Evolutionary conservation across 92 coral and sea anemone genomes (phyloP), one percentile per base, ranked within the genome.

Genomic region (Muricea muricata): DNA sequence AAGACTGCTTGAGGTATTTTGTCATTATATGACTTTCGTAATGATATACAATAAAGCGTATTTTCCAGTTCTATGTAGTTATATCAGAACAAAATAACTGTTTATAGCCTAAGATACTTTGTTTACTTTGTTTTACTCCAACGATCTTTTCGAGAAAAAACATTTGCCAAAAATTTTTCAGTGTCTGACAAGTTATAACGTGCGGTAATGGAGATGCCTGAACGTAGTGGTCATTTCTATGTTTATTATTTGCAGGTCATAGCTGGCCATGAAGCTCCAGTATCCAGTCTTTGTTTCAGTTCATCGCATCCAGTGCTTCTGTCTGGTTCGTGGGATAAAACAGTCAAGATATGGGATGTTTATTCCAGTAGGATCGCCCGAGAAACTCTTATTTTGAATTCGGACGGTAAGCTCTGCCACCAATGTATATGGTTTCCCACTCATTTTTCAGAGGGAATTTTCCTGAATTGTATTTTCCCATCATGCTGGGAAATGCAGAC

Each of bases 281-380:
- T 97, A 28, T 92, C 99, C 34, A 92, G 92, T 25, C 84, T 97
- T 65, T 84, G 88, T 54, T 97, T 97, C 79, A 97, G 93, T 83
- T 93, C 99, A 21, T 81, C 93, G 35, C 97, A 87, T 48, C 93
- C 98, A 78, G 89, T 94, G 21, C 92, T 97, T 66, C 82, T 92
- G 24, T 97, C 99, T 61, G 98, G 98, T 30, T 94, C 99, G 18
- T 97, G 99, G 99, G 99, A 97, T 92, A 97, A 97, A 80, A 92
- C 98, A 1, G 93, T 97, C 13, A 88, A 93, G 58, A 79, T 94
- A 34, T 97, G 99, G 99, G 93, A 92, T 83, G 89, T 97, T 87
- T 97, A 92, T 87, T 92, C 90, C 74, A 94, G 97, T 85, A 89
- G 91, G 86, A 80, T 93, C 15, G 92, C 92, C 9, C 83, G 99